Base-by-base conservation (phyloP, 2,113 vertebrate species). In the Echinops telfairi region DNA sequence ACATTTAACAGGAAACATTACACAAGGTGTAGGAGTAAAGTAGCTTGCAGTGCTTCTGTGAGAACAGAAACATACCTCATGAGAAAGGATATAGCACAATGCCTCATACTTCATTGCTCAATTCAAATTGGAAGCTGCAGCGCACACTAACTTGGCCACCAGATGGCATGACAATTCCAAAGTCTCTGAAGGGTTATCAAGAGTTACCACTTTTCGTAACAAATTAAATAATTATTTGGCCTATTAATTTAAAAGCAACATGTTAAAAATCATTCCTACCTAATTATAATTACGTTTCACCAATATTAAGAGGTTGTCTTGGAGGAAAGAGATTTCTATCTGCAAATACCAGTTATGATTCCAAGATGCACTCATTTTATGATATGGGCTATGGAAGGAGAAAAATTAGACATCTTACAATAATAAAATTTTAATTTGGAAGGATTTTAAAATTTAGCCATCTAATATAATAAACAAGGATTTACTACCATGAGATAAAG, bases 111-210 rank as follows among this genome's bases (percentile, higher is more conserved):
- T 83, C 5, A 73, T 22, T 11, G 22, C 29, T 81, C 53, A 66
- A 53, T 86, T 20, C 29, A 68, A 83, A 83, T 25, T 9, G 57
- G 43, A 89, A 84, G 57, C 29, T 81, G 53, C 40, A 80, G 0
- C 23, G 16, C 84, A 89, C 22, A 80, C 64, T 73, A 66, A 86
- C 75, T 0, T 92, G 31, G 86, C 91, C 94, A 97, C 87, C 85
- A 96, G 95, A 88, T 85, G 96, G 94, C 94, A 70, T 27, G 71
- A 77, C 20, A 94, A 92, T 43, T 80, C 17, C 70, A 92, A 91
- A 95, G 33, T 89, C 47, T 83, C 17, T 91, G 22, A 84, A 90
- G n/a, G 38, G n/a, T 88, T 22, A 90, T 22, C 25, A 93, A 83
- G 6, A 1, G 19, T 64, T 70, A 68, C 0, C 38, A 53, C 1